These are phyloP conservation scores for Gallinago nigripennis DNA, from an alignment of 2,797 vertebrate species.

Conservation along the genomic window DNA sequence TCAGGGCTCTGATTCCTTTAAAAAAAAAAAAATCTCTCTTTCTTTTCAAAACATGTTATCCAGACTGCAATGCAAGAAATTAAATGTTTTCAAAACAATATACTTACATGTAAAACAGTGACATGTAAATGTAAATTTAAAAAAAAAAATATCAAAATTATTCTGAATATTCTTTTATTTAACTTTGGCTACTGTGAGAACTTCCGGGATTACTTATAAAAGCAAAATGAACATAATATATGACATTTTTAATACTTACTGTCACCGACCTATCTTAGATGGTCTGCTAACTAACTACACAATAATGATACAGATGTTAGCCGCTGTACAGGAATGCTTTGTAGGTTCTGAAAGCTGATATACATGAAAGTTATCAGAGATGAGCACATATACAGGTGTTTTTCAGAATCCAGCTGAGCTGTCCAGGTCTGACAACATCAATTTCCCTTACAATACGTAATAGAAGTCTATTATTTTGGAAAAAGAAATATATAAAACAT, in stretches of 20 bases:
- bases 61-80: background rate
- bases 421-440: background rate
- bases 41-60: background rate
- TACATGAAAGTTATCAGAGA: background rate
- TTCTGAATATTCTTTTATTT: background rate
- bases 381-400: background rate
- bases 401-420: background rate
- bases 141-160: background rate
- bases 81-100: background rate
- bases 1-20: background rate
- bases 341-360: background rate
- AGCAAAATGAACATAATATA: background rate
- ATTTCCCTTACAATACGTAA: background rate
- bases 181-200: background rate
- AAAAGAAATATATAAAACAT: background rate
- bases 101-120: background rate
- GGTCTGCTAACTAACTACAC: background rate
- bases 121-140: background rate
- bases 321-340: background rate
- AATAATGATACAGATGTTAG: background rate
- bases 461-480: background rate
- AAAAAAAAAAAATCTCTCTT: background rate
- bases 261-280: background rate
- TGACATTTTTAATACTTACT: background rate
- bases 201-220: background rate